Percentiles rank a stretch among this genome's conserved stretches.
These are phyloP conservation scores for Antitype chi DNA, from an alignment of 2,888 invertebrate species.

Conservation along the genomic window DNA sequence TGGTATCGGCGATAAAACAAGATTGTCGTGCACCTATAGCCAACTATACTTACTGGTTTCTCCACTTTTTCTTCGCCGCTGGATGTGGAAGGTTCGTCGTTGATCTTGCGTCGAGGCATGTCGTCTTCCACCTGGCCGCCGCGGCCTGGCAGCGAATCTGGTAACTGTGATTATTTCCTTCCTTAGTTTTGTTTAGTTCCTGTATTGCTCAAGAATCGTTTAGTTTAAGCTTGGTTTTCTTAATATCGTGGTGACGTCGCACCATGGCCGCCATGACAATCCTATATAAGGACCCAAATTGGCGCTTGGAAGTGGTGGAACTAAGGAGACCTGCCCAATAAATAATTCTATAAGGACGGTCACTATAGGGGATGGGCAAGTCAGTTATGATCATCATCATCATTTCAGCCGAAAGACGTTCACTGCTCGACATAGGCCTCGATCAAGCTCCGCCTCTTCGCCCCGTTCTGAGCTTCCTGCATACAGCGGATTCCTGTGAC, in stretches of 20 bases:
- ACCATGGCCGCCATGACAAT: not conserved
- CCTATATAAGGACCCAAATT: not conserved
- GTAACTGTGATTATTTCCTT: slow-evolving; percentile 71
- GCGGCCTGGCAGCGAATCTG: slow-evolving; percentile 84
- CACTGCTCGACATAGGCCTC: too few species aligned
- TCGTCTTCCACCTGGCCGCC: slow-evolving; percentile 80
- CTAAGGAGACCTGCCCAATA: not conserved
- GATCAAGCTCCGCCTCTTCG: too few species aligned
- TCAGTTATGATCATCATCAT: not conserved
- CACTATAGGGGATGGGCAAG: not conserved
- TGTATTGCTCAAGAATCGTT: not conserved
- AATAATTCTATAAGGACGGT: not conserved
- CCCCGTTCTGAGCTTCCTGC: too few species aligned
- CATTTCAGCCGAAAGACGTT: too few species aligned
- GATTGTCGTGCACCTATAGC: too few species aligned
- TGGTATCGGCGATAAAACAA: not conserved
- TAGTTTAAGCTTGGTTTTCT: not conserved
- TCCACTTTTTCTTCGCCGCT: slow-evolving; percentile 60
- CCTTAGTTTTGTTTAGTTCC: not conserved
- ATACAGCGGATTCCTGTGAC: too few species aligned
- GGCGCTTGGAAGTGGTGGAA: not conserved
- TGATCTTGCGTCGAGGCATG: slow-evolving; percentile 65
- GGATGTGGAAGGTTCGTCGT: slow-evolving; percentile 71
- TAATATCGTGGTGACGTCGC: not conserved
- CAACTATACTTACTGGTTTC: slow-evolving; percentile 70